Evolutionary conservation across 2,113 vertebrate species (phyloP).

Genomic region (Lepus timidus): DNA sequence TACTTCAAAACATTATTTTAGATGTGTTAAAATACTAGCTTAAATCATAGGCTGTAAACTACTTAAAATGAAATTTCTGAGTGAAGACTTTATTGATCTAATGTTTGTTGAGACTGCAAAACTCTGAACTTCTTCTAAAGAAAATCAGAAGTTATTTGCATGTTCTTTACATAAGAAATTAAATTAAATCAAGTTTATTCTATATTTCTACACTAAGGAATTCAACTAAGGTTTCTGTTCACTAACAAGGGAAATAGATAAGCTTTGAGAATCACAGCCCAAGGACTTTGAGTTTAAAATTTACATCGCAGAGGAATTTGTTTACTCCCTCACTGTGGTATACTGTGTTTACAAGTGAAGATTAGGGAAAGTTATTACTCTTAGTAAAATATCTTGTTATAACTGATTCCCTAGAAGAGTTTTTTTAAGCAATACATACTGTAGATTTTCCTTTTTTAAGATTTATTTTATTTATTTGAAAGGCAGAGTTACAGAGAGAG

Average conservation of each 20-base stretch:
- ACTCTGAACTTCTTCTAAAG: not conserved
- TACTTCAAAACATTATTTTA: not conserved
- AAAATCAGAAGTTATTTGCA: not conserved
- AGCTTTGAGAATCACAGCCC: not conserved
- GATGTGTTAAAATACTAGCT: not conserved
- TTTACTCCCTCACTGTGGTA: not conserved
- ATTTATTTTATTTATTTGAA: too few species aligned
- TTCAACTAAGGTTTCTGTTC: not conserved
- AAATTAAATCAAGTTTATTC: not conserved
- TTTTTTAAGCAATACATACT: not conserved
- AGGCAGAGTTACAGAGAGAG: too few species aligned
- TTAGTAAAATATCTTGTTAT: not conserved
- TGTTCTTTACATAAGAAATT: not conserved
- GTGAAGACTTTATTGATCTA: not conserved
- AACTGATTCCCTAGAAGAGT: not conserved
- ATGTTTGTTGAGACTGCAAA: not conserved
- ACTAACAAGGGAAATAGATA: not conserved
- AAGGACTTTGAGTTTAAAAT: not conserved
- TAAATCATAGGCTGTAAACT: not conserved
- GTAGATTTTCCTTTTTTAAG: not conserved
- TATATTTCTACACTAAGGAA: not conserved
- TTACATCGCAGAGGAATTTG: not conserved
- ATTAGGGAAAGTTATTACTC: not conserved
- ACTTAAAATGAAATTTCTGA: not conserved
- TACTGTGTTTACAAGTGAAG: not conserved